Evolutionary conservation across 2,113 vertebrate genomes (phyloP), one percentile per base, ranked within the genome.

Genomic region (Rhineura floridana): DNA sequence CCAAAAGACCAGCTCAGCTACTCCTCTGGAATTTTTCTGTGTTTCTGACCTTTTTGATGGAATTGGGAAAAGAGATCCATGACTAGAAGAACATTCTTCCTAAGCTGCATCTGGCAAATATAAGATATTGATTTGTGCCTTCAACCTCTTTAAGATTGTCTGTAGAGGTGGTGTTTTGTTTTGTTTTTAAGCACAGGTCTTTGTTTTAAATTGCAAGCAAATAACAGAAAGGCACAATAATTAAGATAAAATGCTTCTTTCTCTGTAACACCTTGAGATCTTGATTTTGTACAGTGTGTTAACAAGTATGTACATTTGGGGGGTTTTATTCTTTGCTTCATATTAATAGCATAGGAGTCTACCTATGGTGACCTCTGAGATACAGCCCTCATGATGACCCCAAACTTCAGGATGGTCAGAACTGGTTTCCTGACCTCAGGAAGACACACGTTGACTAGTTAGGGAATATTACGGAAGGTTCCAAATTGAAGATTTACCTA

Each of bases 181-280:
- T 65, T 23, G 21, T 70, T 70, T 19, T 70, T 36, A 36, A 70
- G 46, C 36, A 6, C n/a, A 50, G 3, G 6, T 72, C 42, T n/a
- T 70, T 73, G 48, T 36, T 72, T 83, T 73, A 19, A 73, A 73
- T 73, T 33, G 23, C 83, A 84, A 84, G 30, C 50, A 76, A 77
- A 52, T 62, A 73, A 36, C 81, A 83, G 46, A 83, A 83, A 83
- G 50, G 25, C 36, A 83, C n/a, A 83, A 30, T 55, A 78, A 78
- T 55, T 6, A 52, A 77, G 59, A 67, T 70, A 36, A 44, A 48
- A 33, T 52, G 36, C 21, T 52, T 79, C 62, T 86, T 6, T 67
- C 42, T 48, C 44, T 52, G 12, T 39, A 4, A 59, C 9, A 65
- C 42, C 44, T 4, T 63, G 42, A 77, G 42, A 65, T 25, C 44